phyloP scores from a whole-genome alignment of 2,888 invertebrate species.

The Nemurella pictetii region DNA sequence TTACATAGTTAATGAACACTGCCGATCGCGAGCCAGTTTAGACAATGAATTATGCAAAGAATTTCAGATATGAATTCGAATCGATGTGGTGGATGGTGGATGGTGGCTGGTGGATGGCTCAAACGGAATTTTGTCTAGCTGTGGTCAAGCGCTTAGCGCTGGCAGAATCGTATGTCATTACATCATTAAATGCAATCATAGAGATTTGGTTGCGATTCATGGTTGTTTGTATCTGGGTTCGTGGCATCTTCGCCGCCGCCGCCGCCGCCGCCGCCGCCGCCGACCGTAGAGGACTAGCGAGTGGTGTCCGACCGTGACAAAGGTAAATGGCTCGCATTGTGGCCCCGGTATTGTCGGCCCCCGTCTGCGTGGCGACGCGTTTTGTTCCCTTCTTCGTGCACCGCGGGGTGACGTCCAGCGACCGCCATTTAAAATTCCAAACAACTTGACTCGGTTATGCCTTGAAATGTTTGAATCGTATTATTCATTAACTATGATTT shows the following conservation, averaged over 20 bases:
- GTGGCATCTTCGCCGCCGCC: no score
- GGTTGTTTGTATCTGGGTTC: neutral
- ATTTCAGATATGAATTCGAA: neutral
- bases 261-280: no score
- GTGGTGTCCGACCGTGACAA: neutral
- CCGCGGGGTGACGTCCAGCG: constrained; percentile 29
- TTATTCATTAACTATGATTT: constrained; percentile 24
- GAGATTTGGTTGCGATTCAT: neutral
- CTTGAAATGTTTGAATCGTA: constrained; percentile 10
- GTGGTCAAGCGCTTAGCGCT: neutral
- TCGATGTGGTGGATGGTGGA: neutral
- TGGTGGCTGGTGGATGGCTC: neutral
- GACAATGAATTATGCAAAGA: neutral
- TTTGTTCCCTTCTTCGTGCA: neutral
- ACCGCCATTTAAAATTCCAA: constrained; percentile 32
- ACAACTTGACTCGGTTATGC: constrained; percentile 7
- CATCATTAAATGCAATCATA: neutral
- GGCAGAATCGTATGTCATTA: neutral
- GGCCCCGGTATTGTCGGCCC: neutral
- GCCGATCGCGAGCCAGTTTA: neutral
- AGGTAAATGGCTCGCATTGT: neutral
- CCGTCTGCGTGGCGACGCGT: neutral
- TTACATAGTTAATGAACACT: neutral
- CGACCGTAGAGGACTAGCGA: no score
- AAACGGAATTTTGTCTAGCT: neutral